phyloP scores from a whole-genome alignment of 2,113 vertebrate species.

The Perca fluviatilis region DNA sequence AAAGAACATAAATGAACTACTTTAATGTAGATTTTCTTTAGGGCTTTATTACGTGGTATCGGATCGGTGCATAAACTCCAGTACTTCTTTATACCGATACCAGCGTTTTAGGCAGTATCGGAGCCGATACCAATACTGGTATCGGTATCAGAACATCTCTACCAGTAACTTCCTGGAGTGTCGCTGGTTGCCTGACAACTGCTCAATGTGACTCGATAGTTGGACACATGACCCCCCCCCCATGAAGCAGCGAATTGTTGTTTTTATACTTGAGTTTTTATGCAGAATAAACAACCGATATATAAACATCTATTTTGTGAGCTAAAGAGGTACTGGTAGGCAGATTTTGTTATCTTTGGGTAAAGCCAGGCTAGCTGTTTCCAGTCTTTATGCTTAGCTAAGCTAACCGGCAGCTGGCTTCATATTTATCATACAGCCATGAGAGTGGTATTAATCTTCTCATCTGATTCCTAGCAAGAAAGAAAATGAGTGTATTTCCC shows the following conservation, averaged over 20 bases:
- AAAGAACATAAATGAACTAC: too few species aligned
- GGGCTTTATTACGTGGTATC: too few species aligned
- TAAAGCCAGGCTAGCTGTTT: background rate
- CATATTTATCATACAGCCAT: background rate
- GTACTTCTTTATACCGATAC: too few species aligned
- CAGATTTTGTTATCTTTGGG: background rate
- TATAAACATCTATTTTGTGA: background rate
- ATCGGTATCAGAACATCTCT: too few species aligned
- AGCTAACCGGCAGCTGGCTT: background rate
- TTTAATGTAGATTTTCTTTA: too few species aligned
- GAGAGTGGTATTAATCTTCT: background rate
- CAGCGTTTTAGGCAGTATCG: too few species aligned
- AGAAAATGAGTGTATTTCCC: background rate
- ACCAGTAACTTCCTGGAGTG: background rate
- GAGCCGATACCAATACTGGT: too few species aligned
- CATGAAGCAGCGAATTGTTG: background rate
- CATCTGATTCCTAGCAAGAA: background rate
- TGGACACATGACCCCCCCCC: background rate
- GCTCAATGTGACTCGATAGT: background rate
- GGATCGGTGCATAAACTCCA: too few species aligned
- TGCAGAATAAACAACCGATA: too few species aligned
- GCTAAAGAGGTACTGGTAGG: background rate
- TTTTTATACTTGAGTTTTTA: too few species aligned
- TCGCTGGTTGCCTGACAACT: background rate
- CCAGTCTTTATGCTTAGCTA: slow-evolving; percentile 10